A percentile compares a stretch with the other conserved stretches of the same genome.
Conservation (phyloP, 1,140 invertebrate species). For the Meloidogyne hapla region DNA sequence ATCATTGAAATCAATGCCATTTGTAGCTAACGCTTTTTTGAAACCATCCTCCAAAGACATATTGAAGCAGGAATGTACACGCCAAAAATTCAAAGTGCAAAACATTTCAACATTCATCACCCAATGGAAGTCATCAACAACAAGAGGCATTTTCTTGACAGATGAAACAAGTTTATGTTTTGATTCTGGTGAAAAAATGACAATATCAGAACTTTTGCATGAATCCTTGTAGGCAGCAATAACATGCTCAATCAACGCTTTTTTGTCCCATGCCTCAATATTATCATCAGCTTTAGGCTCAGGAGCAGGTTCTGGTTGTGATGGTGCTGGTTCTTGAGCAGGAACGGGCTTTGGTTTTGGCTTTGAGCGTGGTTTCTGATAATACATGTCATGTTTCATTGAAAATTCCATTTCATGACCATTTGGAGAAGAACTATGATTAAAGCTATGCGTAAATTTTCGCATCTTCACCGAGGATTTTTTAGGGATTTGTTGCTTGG, state of each 20-base stretch:
- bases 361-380: not conserved
- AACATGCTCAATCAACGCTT: not conserved
- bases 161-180: not conserved
- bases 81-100: conserved; percentile 1
- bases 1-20: not conserved
- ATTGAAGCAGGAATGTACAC: not conserved
- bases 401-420: not conserved
- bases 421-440: not conserved
- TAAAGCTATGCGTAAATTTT: not conserved
- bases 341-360: not conserved
- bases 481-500: too few species aligned
- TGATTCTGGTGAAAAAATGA: not conserved
- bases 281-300: too few species aligned
- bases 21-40: not conserved
- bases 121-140: not conserved
- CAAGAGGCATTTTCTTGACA: not conserved
- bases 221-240: not conserved
- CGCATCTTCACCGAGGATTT: too few species aligned
- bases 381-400: not conserved
- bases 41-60: not conserved
- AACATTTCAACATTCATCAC: not conserved
- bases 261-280: conserved; percentile 5
- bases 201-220: not conserved
- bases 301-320: too few species aligned
- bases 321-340: not conserved